Evolutionary conservation across 2,888 invertebrate species (phyloP).

Genomic region (Gymnosoma rotundatum): DNA sequence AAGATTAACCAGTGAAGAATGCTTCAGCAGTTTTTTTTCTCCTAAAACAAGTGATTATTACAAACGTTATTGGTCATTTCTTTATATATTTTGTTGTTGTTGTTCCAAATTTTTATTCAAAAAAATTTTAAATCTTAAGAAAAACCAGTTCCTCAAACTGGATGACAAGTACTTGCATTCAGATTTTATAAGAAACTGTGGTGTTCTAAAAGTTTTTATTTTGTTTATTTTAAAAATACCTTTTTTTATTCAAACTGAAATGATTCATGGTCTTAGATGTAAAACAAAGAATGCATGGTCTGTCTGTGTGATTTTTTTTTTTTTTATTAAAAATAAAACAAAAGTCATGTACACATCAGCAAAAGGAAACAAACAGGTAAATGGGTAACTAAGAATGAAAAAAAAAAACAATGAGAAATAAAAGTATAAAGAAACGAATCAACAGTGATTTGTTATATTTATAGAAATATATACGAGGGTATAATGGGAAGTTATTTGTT

Average conservation of each 20-base stretch:
- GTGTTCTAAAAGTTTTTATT: neutral
- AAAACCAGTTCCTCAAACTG: conserved; percentile 44
- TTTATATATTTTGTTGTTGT: neutral
- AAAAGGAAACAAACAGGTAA: conserved; percentile 60
- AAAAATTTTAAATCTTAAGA: neutral
- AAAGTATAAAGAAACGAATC: conserved; percentile 12
- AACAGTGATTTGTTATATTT: conserved; percentile 58
- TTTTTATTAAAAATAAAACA: neutral
- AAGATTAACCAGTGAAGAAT: too few relatives aligned
- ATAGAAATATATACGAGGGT: conserved; percentile 35
- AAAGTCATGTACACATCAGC: conserved; percentile 59
- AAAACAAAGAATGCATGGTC: conserved; percentile 58
- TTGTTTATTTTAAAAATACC: conserved; percentile 40
- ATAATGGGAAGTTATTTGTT: neutral
- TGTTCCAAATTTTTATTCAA: neutral
- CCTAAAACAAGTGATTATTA: too few relatives aligned
- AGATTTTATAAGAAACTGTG: neutral
- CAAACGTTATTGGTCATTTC: neutral
- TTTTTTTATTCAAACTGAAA: conserved; percentile 35
- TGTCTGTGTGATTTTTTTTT: conserved; percentile 24
- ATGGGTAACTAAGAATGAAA: conserved; percentile 49
- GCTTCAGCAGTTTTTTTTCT: too few relatives aligned
- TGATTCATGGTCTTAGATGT: conserved; percentile 62
- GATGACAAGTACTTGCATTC: conserved; percentile 32
- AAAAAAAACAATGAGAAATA: neutral